These are phyloP conservation scores for Caenorhabditis latens DNA, from an alignment of 1,140 invertebrate species.

Conservation along the genomic window DNA sequence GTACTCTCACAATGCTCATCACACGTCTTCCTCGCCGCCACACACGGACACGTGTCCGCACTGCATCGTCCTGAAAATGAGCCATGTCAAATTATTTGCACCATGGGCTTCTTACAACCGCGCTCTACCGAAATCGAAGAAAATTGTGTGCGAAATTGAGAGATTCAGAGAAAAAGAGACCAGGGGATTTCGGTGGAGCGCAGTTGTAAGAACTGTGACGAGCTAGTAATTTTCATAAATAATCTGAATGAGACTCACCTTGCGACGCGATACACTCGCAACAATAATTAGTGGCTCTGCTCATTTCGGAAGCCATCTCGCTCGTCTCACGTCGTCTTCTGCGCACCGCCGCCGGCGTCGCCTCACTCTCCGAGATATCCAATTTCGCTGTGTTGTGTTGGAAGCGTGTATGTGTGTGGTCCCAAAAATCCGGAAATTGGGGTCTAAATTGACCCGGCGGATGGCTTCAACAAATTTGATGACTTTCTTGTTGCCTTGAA, in stretches of 20 bases:
- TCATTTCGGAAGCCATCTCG: constrained; percentile 61
- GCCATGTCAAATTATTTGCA: not conserved
- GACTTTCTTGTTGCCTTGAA: not conserved
- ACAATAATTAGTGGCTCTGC: constrained; percentile 66
- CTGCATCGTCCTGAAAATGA: constrained; percentile 69
- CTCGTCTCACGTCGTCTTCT: constrained; percentile 52
- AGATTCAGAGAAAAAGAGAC: no score
- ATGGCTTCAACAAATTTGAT: constrained; percentile 8
- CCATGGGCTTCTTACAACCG: not conserved
- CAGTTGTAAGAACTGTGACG: no score
- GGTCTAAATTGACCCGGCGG: constrained; percentile 29
- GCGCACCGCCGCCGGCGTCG: constrained; percentile 50
- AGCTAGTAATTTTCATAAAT: not conserved
- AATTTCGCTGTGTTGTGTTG: not conserved
- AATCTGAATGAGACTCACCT: not conserved
- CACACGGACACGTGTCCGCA: constrained; percentile 76
- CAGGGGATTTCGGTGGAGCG: no score
- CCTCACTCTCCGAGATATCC: constrained; percentile 49
- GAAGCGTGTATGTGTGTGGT: not conserved
- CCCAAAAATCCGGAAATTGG: constrained; percentile 43
- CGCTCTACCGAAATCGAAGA: no score
- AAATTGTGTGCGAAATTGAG: no score
- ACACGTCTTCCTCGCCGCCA: constrained; percentile 76
- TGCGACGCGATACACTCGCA: constrained; percentile 71
- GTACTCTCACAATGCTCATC: constrained; percentile 77